Percentiles rank a stretch among this genome's conserved stretches.
phyloP scores from a whole-genome alignment of 2,797 vertebrate species.

The Allobates femoralis region DNA sequence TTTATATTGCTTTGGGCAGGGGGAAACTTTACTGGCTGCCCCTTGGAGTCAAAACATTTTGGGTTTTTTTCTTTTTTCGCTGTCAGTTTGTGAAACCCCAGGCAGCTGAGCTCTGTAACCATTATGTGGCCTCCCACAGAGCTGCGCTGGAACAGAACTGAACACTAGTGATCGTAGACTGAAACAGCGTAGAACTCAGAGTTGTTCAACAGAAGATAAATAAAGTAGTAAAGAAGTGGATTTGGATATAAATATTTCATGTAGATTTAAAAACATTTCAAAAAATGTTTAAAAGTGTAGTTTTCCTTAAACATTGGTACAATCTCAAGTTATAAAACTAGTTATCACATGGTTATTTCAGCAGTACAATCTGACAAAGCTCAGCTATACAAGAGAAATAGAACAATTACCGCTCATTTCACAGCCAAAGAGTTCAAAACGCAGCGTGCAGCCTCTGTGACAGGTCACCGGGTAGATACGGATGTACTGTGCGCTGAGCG shows the following conservation, averaged over 20 bases:
- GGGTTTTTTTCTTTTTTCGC: no score
- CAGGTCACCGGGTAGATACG: slow-evolving; percentile 87
- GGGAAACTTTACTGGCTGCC: no score
- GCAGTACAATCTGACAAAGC: background rate
- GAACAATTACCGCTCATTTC: slow-evolving; percentile 88
- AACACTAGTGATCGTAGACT: background rate
- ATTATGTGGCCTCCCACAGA: background rate
- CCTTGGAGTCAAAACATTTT: no score
- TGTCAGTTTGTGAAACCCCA: background rate
- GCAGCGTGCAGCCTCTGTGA: slow-evolving; percentile 87
- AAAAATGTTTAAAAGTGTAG: background rate
- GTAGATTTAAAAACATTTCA: background rate
- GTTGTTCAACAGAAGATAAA: background rate
- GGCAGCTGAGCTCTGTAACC: background rate
- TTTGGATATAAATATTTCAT: background rate
- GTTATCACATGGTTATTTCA: background rate
- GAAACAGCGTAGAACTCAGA: background rate
- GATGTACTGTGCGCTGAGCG: slow-evolving; percentile 85
- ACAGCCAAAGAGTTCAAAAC: slow-evolving; percentile 94
- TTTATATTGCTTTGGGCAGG: no score
- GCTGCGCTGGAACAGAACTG: background rate
- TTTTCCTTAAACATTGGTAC: background rate
- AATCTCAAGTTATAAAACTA: background rate
- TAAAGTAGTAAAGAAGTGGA: background rate
- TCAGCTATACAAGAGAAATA: background rate